Evolutionary conservation across 2,888 invertebrate genomes (phyloP), one percentile per base, ranked within the genome.

Genomic region (Trissolcus japonicus): DNA sequence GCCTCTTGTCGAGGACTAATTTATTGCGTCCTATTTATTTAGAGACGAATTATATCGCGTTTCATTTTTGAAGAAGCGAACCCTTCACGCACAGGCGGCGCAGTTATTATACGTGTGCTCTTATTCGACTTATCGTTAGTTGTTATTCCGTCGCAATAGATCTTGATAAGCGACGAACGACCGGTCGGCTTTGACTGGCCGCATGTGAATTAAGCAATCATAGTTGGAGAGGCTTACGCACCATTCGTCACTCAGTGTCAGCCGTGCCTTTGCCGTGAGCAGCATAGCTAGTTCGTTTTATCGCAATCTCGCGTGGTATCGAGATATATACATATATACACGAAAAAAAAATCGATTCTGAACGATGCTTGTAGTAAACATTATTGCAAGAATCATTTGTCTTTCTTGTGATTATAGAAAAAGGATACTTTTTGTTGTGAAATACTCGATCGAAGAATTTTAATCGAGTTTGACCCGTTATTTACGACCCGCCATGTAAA

Each of bases 171-270:
- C 81, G 79, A 76, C 74, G 74, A 80, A 76, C 79, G 82, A 80
- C 81, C 82, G 81, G 81, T 79, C 79, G 82, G 82, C 84, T 82
- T 80, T 81, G 82, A 81, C 81, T 79, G 81, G 78, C 81, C 84
- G 83, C 83, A 83, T 82, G 84, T 80, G 86, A 85, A 86, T 86
- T 85, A 84, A 86, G 84, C 84, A 86, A 87, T 86, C 85, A 84
- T 82, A 82, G 81, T 82, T 80, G 74, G 82, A 77, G 81, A 76
- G 78, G 80, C 82, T 76, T 82, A 80, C 80, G 80, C 79, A 66
- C 80, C 84, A 83, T 86, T 86, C 84, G 82, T 86, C 84, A 85
- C 82, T 84, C 83, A 81, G 82, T 83, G 85, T 85, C 86, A 83
- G 79, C 81, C 72, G 80, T 80, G 77, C 79, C 80, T 81, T 81